These are phyloP conservation scores for Stenoptilia bipunctidactyla DNA, from an alignment of 2,888 invertebrate species.

Conservation along the genomic window DNA sequence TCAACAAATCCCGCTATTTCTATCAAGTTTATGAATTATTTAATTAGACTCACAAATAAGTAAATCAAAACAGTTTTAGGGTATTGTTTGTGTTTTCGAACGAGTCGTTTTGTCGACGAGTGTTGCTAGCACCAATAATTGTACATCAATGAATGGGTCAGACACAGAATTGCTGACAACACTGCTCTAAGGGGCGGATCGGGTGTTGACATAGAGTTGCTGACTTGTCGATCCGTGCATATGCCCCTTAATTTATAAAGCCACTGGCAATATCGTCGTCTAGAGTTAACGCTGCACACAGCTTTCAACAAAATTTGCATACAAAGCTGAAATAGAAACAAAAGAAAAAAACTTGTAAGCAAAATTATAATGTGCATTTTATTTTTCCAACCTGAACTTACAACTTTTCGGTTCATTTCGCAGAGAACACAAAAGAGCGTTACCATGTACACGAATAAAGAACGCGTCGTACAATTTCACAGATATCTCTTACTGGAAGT, in stretches of 20 bases:
- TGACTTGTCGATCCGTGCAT: constrained; percentile 14
- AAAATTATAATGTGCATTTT: too few species aligned
- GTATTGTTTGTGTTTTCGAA: neutral
- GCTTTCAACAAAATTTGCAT: too few species aligned
- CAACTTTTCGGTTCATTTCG: neutral
- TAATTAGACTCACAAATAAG: too few species aligned
- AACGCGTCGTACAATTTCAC: neutral
- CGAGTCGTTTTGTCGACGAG: neutral
- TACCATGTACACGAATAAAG: neutral
- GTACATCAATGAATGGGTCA: constrained; percentile 35
- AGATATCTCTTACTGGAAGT: constrained; percentile 13
- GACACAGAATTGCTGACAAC: constrained; percentile 32
- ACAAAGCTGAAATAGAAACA: too few species aligned
- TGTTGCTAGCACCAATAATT: constrained; percentile 31
- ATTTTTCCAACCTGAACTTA: too few species aligned
- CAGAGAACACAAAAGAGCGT: neutral
- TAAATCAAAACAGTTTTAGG: too few species aligned
- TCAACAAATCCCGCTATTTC: too few species aligned
- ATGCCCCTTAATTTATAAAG: constrained; percentile 8
- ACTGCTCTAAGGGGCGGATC: constrained; percentile 14
- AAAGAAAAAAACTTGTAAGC: too few species aligned
- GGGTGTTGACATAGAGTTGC: constrained; percentile 26
- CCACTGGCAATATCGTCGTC: too few species aligned
- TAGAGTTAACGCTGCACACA: too few species aligned
- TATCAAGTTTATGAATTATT: too few species aligned